Evolutionary conservation across 2,888 invertebrate species (phyloP).

Genomic region (Invenusta paracnida): DNA sequence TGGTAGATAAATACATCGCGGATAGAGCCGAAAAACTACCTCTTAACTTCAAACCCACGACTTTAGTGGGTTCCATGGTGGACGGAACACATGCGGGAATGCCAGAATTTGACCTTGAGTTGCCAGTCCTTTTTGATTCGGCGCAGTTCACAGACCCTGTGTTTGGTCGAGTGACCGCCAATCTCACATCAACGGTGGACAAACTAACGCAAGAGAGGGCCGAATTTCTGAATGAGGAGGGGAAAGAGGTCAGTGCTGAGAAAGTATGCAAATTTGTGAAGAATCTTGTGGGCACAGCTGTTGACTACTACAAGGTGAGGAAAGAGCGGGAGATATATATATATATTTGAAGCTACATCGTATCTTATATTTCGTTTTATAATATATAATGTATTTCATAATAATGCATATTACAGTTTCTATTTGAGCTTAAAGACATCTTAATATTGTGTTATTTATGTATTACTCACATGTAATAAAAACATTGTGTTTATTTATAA

Average conservation of each 20-base stretch:
- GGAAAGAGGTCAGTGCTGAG: neutral
- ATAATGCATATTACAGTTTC: too few species aligned
- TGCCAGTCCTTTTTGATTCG: neutral
- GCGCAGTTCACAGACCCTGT: neutral
- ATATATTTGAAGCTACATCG: too few species aligned
- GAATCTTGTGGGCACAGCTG: neutral
- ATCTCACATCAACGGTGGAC: neutral
- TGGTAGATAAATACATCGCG: neutral
- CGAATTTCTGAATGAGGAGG: too few species aligned
- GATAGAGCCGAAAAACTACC: neutral
- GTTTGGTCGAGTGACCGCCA: neutral
- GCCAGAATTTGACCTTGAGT: neutral
- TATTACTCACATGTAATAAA: too few species aligned
- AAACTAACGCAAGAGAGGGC: too few species aligned
- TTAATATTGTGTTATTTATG: too few species aligned
- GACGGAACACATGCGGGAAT: neutral
- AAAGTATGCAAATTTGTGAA: neutral
- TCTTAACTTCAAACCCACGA: neutral
- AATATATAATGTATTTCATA: too few species aligned
- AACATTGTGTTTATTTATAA: too few species aligned
- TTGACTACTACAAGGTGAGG: slow-evolving; percentile 1
- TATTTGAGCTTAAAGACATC: too few species aligned
- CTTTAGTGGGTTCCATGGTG: neutral
- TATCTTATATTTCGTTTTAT: too few species aligned
- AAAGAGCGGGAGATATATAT: too few species aligned